Base-by-base conservation (phyloP, 2,113 vertebrate species). In the Progne subis region DNA sequence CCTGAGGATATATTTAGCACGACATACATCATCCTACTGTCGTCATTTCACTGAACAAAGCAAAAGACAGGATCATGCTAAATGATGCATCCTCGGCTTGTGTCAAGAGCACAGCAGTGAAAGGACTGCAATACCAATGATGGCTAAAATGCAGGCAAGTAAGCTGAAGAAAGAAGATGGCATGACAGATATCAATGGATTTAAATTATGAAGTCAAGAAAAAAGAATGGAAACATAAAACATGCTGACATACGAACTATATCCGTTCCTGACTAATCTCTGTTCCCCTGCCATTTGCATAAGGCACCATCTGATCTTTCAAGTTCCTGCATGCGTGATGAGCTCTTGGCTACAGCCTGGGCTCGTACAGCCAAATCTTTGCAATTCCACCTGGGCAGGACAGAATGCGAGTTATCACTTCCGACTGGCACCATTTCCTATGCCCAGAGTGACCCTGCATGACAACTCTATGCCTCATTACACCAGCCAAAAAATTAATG, bases 401-500 rank as follows among this genome's bases (percentile, higher is more conserved):
- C 94, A 97, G 96, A 97, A 97, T 71, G 93, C 60, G 71, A 90
- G 95, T 92, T 94, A 93, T 88, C 92, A 93, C 92, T 96, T 96
- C 95, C 68, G 56, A 96, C 82, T 95, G 96, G 92, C 96, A 90
- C 76, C 7, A 61, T 61, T 72, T 92, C 95, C 93, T 53, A 31
- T 11, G 80, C 90, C 56, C 92, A 96, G 90, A 93, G 92, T 92
- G 93, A 92, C 94, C 86, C 92, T 34, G 72, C 79, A 17, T 81
- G 93, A 90, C 80, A 86, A 78, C 85, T 93, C 23, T 9, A 93
- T 75, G 92, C 90, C 94, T 93, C 92, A 90, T 96, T 96, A 95
- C 68, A 84, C 60, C 92, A 96, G 95, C 95, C 96, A 95, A 96
- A 72, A 96, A 96, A 97, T 88, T 86, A 88, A 93, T 8, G 68